Conservation (phyloP, 2,113 vertebrate species). For the Percopsis transmontana region DNA sequence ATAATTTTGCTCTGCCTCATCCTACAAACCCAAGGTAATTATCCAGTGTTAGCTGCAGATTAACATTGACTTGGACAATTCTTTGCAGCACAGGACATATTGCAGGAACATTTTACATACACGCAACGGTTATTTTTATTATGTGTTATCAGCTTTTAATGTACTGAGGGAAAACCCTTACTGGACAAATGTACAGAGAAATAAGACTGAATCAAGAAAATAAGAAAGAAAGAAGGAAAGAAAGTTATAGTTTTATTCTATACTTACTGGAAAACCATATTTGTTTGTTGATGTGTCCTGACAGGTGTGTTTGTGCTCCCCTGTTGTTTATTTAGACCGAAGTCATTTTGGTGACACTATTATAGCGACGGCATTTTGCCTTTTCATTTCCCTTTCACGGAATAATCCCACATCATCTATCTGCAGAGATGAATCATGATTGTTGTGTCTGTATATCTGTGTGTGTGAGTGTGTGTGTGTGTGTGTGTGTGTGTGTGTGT, state of each 20-base stretch:
- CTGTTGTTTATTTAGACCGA: too few relatives aligned
- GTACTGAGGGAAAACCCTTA: too few relatives aligned
- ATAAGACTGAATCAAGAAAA: too few relatives aligned
- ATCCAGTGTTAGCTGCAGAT: conserved; percentile 34
- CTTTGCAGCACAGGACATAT: conserved; percentile 20
- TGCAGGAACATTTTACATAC: conserved; percentile 26
- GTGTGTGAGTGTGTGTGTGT: not conserved
- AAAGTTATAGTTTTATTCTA: too few relatives aligned
- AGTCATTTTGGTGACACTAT: too few relatives aligned
- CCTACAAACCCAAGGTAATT: conserved; percentile 36
- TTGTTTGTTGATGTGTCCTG: too few relatives aligned
- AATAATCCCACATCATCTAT: not conserved
- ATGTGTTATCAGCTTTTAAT: conserved; percentile 50
- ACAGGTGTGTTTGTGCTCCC: too few relatives aligned
- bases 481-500: not conserved
- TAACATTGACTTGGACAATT: conserved; percentile 28
- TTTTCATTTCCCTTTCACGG: too few relatives aligned
- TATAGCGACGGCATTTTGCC: too few relatives aligned
- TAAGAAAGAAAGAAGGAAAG: too few relatives aligned
- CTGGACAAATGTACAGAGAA: not conserved
- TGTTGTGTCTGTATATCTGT: not conserved
- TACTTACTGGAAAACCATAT: too few relatives aligned
- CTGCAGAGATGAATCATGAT: not conserved
- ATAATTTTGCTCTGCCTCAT: conserved; percentile 38
- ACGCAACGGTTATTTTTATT: conserved; percentile 47